Evolutionary conservation across 35 echinoderm and acorn worm genomes (phyloP).

Genomic region (Amphiura filiformis): DNA sequence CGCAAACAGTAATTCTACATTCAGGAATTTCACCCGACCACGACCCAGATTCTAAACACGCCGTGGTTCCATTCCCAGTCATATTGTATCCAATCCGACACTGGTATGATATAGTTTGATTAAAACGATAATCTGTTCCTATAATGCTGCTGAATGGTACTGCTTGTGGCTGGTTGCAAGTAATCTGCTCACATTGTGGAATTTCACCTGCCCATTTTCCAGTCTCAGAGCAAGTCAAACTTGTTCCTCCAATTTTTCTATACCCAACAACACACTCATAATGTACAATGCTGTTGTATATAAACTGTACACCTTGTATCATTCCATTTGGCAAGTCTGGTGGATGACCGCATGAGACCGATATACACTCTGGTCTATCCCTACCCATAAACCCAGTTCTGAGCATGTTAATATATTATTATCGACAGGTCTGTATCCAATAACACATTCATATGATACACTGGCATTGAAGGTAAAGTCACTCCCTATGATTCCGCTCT

Average conservation of each 20-base stretch:
- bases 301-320: slow-evolving; percentile 14
- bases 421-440: slow-evolving; percentile 36
- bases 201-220: background rate
- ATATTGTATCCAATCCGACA: slow-evolving; percentile 25
- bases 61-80: slow-evolving; percentile 12
- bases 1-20: slow-evolving; percentile 53
- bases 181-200: background rate
- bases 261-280: slow-evolving; percentile 28
- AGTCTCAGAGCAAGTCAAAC: background rate
- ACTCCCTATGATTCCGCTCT: background rate
- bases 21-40: slow-evolving; percentile 26
- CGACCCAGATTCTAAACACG: background rate
- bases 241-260: background rate
- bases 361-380: slow-evolving; percentile 35
- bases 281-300: slow-evolving; percentile 24
- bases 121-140: slow-evolving; percentile 3
- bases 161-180: slow-evolving; percentile 4
- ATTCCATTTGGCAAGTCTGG: slow-evolving; percentile 16
- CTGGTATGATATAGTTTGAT: slow-evolving; percentile 2
- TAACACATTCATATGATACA: slow-evolving; percentile 46
- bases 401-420: slow-evolving; percentile 14
- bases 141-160: slow-evolving; percentile 5
- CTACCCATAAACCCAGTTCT: slow-evolving; percentile 45
- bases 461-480: slow-evolving; percentile 7
- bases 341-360: slow-evolving; percentile 58